Evolutionary conservation across 1,140 invertebrate species (phyloP).

Genomic region (Semibalanus balanoides): DNA sequence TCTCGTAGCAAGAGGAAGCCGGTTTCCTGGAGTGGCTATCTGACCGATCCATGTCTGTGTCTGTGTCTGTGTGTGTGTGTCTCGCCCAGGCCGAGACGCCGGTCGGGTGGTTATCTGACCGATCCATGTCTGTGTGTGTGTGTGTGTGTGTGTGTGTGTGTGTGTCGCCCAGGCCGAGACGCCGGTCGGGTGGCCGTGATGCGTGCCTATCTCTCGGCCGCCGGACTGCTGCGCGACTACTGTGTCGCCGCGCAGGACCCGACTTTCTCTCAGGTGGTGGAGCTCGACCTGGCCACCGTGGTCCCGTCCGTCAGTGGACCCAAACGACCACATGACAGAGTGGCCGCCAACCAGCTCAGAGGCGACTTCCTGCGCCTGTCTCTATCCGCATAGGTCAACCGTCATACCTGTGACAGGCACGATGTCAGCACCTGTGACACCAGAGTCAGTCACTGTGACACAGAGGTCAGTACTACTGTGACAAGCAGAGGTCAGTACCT

Average conservation of each 20-base stretch:
- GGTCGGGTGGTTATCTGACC: no score
- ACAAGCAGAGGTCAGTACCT: no score
- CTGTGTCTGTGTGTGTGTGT: not conserved
- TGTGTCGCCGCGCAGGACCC: conserved; percentile 61
- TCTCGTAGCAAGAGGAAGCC: no score
- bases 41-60: no score
- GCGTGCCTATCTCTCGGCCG: conserved; percentile 63
- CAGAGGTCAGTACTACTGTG: no score
- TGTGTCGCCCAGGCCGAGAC: conserved; percentile 54
- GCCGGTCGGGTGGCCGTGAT: conserved; percentile 68
- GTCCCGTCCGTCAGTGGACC: conserved; percentile 91
- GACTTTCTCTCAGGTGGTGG: conserved; percentile 68
- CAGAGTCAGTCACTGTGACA: no score
- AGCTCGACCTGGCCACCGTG: conserved; percentile 73
- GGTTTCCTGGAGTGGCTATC: no score
- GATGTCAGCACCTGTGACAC: no score
- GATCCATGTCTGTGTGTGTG: no score
- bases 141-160: not conserved
- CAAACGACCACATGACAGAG: conserved; percentile 90
- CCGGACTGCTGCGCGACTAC: conserved; percentile 75
- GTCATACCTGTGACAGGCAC: no score
- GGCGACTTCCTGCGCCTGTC: conserved; percentile 72
- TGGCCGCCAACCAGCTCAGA: conserved; percentile 81
- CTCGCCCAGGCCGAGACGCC: no score
- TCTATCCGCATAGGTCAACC: conserved; percentile 62